Evolutionary conservation across 2,797 vertebrate genomes (phyloP).

Genomic region (Gadopsis bispinosus): DNA sequence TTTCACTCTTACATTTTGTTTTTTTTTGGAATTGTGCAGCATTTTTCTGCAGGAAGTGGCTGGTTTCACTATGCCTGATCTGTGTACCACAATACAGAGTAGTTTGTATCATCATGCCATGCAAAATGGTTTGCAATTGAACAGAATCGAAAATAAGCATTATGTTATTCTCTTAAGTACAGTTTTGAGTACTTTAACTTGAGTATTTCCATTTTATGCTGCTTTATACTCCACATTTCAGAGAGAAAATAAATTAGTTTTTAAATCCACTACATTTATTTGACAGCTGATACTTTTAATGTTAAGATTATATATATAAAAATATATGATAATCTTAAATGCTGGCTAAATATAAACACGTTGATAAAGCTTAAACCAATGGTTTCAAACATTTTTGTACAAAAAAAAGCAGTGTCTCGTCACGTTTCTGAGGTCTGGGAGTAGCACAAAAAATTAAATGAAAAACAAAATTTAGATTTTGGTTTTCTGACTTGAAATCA

Average conservation of each 20-base stretch:
- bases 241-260: too few species aligned
- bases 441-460: too few species aligned
- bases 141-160: neutral
- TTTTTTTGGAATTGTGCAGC: neutral
- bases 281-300: too few species aligned
- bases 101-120: too few species aligned
- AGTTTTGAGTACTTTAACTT: too few species aligned
- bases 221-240: too few species aligned
- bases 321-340: neutral
- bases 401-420: neutral
- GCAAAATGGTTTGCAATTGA: neutral
- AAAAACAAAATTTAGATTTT: too few species aligned
- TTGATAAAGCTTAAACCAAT: neutral
- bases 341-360: neutral
- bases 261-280: too few species aligned
- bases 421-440: too few species aligned
- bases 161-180: neutral
- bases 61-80: neutral
- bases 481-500: too few species aligned
- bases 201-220: too few species aligned
- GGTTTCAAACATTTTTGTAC: neutral
- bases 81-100: neutral
- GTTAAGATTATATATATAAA: too few species aligned
- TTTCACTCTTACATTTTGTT: neutral
- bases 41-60: slow-evolving; percentile 15